A percentile compares a stretch with the other conserved stretches of the same genome.
These are phyloP conservation scores for Pseudorasbora parva DNA, from an alignment of 2,113 vertebrate species.

Conservation along the genomic window DNA sequence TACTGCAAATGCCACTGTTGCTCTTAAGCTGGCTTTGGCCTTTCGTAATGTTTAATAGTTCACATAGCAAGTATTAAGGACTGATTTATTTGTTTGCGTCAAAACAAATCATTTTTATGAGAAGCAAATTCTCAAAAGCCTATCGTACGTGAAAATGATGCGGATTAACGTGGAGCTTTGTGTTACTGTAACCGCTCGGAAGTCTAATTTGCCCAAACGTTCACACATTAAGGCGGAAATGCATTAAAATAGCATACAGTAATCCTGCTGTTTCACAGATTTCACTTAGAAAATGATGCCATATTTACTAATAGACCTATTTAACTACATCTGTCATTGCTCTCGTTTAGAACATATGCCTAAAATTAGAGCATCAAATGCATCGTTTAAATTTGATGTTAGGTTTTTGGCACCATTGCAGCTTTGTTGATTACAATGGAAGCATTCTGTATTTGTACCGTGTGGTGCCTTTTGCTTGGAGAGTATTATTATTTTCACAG, in stretches of 20 bases:
- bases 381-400: background rate
- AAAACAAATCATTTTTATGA: background rate
- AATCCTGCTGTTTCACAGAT: constrained; percentile 9
- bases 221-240: background rate
- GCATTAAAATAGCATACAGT: background rate
- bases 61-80: background rate
- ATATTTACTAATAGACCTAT: background rate
- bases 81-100: constrained; percentile 12
- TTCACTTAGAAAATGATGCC: background rate
- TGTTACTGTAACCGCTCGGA: background rate
- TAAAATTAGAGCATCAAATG: background rate
- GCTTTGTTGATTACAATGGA: background rate
- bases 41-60: background rate
- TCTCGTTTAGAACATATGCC: background rate
- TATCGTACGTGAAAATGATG: background rate
- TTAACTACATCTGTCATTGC: background rate
- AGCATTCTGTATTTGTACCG: background rate
- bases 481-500: background rate
- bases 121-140: background rate
- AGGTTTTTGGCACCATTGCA: background rate
- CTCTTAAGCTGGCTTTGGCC: background rate
- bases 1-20: background rate
- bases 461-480: background rate
- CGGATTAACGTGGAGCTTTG: background rate
- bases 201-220: background rate